phyloP scores from a whole-genome alignment of 2,113 vertebrate species.

The Lates calcarifer region DNA sequence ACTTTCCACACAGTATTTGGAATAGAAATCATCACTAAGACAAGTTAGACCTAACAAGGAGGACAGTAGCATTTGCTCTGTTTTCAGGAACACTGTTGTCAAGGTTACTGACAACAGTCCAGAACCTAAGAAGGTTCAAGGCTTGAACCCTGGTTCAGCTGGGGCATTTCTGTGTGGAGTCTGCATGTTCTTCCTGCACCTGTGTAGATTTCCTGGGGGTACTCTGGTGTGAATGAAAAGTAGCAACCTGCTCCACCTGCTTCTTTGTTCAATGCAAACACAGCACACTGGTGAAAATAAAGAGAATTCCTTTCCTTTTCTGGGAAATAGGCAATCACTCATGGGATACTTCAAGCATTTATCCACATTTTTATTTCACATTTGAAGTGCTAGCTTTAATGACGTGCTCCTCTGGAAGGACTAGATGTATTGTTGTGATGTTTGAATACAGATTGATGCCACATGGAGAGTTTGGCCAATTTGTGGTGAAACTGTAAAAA shows the following conservation, averaged over 20 bases:
- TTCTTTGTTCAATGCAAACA: no score
- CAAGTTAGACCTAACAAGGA: conserved; percentile 3
- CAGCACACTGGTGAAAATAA: no score
- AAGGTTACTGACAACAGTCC: conserved; percentile 4
- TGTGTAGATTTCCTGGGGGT: no score
- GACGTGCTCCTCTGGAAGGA: neutral
- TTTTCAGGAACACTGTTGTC: conserved; percentile 14
- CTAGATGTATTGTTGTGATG: neutral
- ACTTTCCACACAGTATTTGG: conserved; percentile 11
- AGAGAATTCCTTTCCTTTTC: no score
- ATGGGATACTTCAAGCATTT: no score
- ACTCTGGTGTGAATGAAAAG: no score
- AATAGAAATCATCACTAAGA: conserved; percentile 16
- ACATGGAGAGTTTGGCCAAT: neutral
- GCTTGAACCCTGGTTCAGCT: no score
- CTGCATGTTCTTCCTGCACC: no score
- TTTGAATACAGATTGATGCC: neutral
- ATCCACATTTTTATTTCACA: neutral
- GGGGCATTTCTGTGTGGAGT: no score
- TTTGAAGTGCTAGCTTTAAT: neutral
- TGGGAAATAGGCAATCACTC: no score
- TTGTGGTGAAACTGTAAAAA: neutral
- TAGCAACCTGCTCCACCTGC: no score
- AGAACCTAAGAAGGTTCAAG: no score
- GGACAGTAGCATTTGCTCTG: conserved; percentile 4